Percentiles rank a stretch among this genome's conserved stretches.
phyloP scores from a whole-genome alignment of 2,888 invertebrate genomes.

The Anarsia innoxiella region DNA sequence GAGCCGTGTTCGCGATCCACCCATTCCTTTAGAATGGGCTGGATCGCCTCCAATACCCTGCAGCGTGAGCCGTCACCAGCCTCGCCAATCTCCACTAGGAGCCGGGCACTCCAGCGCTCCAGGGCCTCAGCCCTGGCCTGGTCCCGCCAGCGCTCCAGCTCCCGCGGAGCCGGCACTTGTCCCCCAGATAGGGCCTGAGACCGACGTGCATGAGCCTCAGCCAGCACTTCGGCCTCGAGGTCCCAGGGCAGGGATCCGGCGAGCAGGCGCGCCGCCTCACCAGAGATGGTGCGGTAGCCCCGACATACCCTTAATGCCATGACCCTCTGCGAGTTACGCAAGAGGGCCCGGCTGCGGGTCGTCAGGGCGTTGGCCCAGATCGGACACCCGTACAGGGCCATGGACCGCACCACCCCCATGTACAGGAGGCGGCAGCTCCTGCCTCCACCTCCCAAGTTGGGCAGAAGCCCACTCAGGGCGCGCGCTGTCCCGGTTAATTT shows the following conservation, averaged over 20 bases:
- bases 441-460: not conserved
- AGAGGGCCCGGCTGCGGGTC: no score
- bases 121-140: constrained; percentile 2
- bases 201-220: constrained; percentile 12
- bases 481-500: not conserved
- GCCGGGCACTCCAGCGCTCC: not conserved
- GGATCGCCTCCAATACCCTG: no score
- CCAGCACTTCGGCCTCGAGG: constrained; percentile 15
- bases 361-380: no score
- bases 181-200: not conserved
- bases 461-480: not conserved
- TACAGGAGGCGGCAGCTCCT: constrained; percentile 7
- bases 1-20: not conserved
- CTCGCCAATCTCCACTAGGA: not conserved
- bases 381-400: constrained; percentile 2
- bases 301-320: constrained; percentile 4
- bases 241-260: no score
- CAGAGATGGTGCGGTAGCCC: constrained; percentile 13
- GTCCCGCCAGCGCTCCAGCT: not conserved
- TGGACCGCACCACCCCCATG: constrained; percentile 8
- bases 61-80: no score
- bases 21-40: not conserved
- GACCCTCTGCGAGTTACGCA: not conserved
- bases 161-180: not conserved
- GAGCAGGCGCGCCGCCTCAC: constrained; percentile 13